phyloP scores from a whole-genome alignment of 2,797 vertebrate genomes.

The Varecia variegata region DNA sequence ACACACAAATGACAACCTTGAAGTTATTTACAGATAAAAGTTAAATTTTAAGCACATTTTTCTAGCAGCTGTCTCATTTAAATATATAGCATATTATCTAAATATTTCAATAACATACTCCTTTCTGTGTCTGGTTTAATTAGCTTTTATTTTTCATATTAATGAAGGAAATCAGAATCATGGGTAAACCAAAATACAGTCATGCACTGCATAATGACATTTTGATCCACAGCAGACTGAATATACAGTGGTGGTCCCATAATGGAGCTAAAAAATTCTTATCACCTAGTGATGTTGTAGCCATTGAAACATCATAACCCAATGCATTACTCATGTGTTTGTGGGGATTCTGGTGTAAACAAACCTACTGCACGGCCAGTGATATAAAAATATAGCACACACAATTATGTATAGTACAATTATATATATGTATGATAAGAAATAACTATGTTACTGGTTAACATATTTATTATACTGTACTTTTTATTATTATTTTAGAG shows the following conservation, averaged over 20 bases:
- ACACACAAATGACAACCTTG: background rate
- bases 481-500: background rate
- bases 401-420: background rate
- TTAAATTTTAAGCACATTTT: conserved; percentile 39
- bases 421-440: background rate
- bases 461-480: background rate
- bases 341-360: background rate
- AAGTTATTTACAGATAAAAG: conserved; percentile 1
- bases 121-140: background rate
- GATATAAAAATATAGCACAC: background rate
- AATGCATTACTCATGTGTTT: background rate
- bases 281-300: background rate
- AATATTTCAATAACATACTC: background rate
- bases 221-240: background rate
- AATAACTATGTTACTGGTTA: background rate
- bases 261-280: background rate
- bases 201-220: background rate
- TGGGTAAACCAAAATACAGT: background rate
- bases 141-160: conserved; percentile 32
- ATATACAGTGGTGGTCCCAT: background rate
- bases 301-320: background rate
- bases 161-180: conserved; percentile 46
- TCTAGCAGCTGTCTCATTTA: background rate
- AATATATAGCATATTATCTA: conserved; percentile 7
- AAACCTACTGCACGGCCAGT: background rate